These are phyloP conservation scores for Brachymystax lenok DNA, from an alignment of 2,797 vertebrate genomes.

Conservation along the genomic window DNA sequence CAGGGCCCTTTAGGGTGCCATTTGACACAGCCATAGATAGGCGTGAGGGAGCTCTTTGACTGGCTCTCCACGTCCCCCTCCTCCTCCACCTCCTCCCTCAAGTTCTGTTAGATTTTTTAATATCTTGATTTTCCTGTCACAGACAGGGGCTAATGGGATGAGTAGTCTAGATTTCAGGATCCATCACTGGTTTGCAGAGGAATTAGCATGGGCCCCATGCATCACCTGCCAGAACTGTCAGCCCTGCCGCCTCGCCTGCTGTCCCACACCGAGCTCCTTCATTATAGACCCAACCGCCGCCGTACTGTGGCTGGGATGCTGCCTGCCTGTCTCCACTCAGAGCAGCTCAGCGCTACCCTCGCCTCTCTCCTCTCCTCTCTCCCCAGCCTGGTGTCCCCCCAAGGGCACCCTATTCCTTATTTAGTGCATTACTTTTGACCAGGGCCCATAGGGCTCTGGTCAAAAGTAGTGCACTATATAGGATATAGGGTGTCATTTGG, in stretches of 20 bases:
- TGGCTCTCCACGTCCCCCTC: slow-evolving; percentile 62
- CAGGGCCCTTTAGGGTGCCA: neutral
- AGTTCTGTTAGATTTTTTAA: slow-evolving; percentile 71
- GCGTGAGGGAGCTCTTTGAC: slow-evolving; percentile 29
- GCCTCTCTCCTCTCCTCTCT: slow-evolving; percentile 32
- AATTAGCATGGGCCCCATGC: slow-evolving; percentile 94
- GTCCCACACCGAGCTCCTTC: slow-evolving; percentile 78
- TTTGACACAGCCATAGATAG: neutral
- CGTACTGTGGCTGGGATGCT: slow-evolving; percentile 75
- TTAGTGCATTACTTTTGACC: neutral
- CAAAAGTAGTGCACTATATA: neutral
- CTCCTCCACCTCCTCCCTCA: slow-evolving; percentile 43
- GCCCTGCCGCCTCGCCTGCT: slow-evolving; percentile 55
- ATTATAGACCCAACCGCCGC: slow-evolving; percentile 77
- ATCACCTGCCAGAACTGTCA: slow-evolving; percentile 99
- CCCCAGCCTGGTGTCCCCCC: slow-evolving; percentile 55
- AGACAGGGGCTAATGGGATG: slow-evolving; percentile 98
- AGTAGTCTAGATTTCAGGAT: slow-evolving; percentile 99
- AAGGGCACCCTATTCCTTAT: neutral
- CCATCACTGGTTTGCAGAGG: slow-evolving; percentile 92
- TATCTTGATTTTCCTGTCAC: slow-evolving; percentile 92
- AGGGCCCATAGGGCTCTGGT: neutral
- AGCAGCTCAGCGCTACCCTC: slow-evolving; percentile 24
- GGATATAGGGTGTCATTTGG: neutral
- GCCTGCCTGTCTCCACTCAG: slow-evolving; percentile 81